Base-by-base conservation (phyloP, 2,113 vertebrate genomes). In the Aleadryas rufinucha region DNA sequence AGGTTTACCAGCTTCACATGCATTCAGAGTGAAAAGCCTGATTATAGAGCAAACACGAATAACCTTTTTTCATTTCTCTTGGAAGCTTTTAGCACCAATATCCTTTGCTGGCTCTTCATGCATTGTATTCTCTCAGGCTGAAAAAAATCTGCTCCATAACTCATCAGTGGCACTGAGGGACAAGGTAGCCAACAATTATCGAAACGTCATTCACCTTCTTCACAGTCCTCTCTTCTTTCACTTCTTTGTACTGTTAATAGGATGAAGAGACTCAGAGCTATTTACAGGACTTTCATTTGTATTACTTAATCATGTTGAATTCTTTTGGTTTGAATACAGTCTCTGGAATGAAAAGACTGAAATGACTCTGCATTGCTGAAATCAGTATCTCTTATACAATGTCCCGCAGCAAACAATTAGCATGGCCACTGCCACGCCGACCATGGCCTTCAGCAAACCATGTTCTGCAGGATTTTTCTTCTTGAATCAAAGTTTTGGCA, bases 61-160 rank as follows among this genome's bases (percentile, higher is more conserved):
- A 89, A 77, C 56, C 33, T 54, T 59, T 72, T 93, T 92, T 95
- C 94, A 91, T 95, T 95, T 86, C 50, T 94, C 80, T 84, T 94
- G 63, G 94, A 95, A 96, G 79, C 84, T 96, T 94, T 98, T 93
- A 97, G 96, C 92, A 97, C 91, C 54, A 15, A 65, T 93, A 91
- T 90, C 85, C 90, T 96, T 93, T 87, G 83, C 66, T 93, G 79
- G 47, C 70, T 93, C 83, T 92, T 96, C 37, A 5, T 47, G 85
- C 23, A 84, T 57, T 94, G 52, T 64, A 64, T 87, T 84, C 35
- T 86, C 70, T 95, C 89, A 80, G 7, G 1, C 59, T 35, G 75
- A 89, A 94, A 91, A 69, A 78, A 64, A 75, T 22, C 74, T 95
- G 82, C 77, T 91, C 84, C 76, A 74, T 95, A 93, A 93, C 63